Conservation (phyloP, 1,140 invertebrate species). For the Drosophila equinoxialis region DNA sequence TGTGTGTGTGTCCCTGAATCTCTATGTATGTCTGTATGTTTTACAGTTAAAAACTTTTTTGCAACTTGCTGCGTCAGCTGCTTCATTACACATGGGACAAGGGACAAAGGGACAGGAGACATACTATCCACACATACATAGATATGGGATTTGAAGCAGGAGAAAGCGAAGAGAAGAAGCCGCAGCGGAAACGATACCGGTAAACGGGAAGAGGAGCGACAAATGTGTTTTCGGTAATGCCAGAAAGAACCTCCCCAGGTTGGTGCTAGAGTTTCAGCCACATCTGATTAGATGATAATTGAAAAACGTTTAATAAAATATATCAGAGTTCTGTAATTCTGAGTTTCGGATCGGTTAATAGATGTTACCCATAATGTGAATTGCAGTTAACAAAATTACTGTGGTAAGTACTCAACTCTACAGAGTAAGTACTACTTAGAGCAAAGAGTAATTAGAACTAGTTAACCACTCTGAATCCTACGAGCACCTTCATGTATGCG, state of each 20-base stretch:
- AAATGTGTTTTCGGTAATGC: slow-evolving; percentile 18
- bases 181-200: slow-evolving; percentile 15
- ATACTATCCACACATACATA: slow-evolving; percentile 38
- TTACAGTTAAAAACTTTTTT: slow-evolving; percentile 69
- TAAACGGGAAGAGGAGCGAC: slow-evolving; percentile 5
- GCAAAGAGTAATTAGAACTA: no score
- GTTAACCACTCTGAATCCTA: no score
- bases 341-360: no score
- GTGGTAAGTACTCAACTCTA: no score
- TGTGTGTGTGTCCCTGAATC: slow-evolving; percentile 19
- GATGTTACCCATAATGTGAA: no score
- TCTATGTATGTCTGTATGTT: slow-evolving; percentile 35
- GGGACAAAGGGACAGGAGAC: neutral
- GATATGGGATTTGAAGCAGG: slow-evolving; percentile 2
- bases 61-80: slow-evolving; percentile 77
- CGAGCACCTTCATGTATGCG: no score
- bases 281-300: slow-evolving; percentile 16
- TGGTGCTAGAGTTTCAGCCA: slow-evolving; percentile 7
- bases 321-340: neutral
- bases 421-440: no score
- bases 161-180: neutral
- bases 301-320: neutral
- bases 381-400: no score
- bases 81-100: slow-evolving; percentile 74
- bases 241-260: no score